Evolutionary conservation across 2,113 vertebrate species (phyloP).

Genomic region (Chamaetylas fuelleborni): DNA sequence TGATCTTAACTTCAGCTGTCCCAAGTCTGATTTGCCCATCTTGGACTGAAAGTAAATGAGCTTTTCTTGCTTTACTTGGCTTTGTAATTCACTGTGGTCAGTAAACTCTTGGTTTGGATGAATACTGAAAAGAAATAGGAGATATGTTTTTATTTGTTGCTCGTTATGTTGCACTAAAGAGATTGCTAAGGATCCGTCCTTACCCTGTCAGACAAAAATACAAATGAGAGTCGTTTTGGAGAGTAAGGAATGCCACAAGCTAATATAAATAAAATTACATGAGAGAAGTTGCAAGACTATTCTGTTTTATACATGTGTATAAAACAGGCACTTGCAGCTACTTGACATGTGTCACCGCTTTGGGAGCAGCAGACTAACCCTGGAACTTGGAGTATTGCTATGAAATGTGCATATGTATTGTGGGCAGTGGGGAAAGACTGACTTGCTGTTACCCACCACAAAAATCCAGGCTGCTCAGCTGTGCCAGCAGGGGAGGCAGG

Average conservation of each 20-base stretch:
- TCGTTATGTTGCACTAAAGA: not conserved
- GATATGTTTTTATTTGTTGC: not conserved
- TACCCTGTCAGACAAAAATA: not conserved
- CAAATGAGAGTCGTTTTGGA: not conserved
- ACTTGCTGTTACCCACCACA: not conserved
- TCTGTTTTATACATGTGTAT: not conserved
- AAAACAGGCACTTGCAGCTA: not conserved
- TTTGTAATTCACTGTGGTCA: not conserved
- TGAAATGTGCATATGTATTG: not conserved
- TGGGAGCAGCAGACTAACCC: not conserved
- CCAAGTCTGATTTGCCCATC: not conserved
- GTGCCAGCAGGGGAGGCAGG: not conserved
- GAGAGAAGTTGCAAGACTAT: not conserved
- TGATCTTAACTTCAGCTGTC: not conserved
- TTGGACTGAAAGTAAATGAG: not conserved
- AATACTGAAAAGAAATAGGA: not conserved
- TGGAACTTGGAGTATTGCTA: not conserved
- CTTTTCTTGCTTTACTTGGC: not conserved
- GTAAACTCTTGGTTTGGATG: not conserved
- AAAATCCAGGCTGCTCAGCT: not conserved
- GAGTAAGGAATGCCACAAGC: not conserved
- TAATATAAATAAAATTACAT: not conserved
- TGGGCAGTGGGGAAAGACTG: not conserved
- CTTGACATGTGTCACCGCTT: not conserved
- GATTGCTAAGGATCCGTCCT: not conserved